Evolutionary conservation across 2,888 invertebrate species (phyloP).

Genomic region (Cacoxenus indagator): DNA sequence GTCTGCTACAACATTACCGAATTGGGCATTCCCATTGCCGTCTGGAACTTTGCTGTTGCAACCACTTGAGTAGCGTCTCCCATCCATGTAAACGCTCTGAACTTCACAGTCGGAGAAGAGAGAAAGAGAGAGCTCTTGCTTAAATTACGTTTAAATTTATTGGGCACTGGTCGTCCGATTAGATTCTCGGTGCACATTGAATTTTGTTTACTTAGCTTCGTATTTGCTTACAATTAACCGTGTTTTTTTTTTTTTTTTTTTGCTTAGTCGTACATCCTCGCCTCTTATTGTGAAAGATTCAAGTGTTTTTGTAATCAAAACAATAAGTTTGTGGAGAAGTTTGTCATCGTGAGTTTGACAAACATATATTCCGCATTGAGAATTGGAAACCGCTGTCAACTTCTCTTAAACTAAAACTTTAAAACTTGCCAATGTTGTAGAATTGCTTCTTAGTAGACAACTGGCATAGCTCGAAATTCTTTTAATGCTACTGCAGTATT

Average conservation of each 20-base stretch:
- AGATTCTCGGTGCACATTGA: not conserved
- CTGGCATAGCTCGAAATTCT: too few species aligned
- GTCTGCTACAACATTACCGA: not conserved
- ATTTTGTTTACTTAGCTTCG: not conserved
- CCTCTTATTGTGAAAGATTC: slow-evolving; percentile 47
- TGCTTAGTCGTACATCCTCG: slow-evolving; percentile 20
- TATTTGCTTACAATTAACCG: not conserved
- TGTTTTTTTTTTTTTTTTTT: slow-evolving; percentile 24
- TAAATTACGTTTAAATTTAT: slow-evolving; percentile 8
- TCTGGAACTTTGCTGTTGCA: not conserved
- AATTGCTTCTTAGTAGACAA: too few species aligned
- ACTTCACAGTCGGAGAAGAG: too few species aligned
- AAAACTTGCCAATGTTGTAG: too few species aligned
- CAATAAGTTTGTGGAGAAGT: too few species aligned
- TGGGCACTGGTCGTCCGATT: slow-evolving; percentile 27
- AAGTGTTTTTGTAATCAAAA: too few species aligned
- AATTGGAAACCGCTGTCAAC: too few species aligned
- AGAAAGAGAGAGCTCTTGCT: slow-evolving; percentile 8
- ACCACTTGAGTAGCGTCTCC: not conserved
- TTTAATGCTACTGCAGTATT: too few species aligned
- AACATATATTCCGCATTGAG: too few species aligned
- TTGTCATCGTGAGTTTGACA: too few species aligned
- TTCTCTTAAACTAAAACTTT: too few species aligned
- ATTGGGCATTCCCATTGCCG: slow-evolving; percentile 5
- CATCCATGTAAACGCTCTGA: not conserved